Evolutionary conservation across 2,113 vertebrate species (phyloP), one percentile per base, ranked within the genome.

Genomic region (Eolophus roseicapilla): DNA sequence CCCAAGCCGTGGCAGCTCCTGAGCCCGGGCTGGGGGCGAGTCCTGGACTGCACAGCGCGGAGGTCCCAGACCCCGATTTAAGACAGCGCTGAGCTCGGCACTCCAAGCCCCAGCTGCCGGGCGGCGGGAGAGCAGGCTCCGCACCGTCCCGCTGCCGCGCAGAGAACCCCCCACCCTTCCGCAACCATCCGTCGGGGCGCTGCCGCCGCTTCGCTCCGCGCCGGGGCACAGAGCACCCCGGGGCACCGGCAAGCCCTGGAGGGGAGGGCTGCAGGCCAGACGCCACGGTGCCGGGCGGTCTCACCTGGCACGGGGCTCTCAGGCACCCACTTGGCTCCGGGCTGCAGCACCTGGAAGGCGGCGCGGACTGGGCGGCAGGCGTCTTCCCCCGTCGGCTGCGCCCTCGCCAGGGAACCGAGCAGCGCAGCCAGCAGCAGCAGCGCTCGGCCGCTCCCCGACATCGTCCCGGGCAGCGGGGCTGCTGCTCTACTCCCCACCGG

Each of bases 261-360:
- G 15, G 15, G 11, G 4, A 4, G 4, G 5, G 23, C 43, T 8
- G 9, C 52, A 47, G 19, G 24, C 14, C 17, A 5, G 46, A 27
- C 23, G 23, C 33, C 35, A 14, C 12, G 27, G 68, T 15, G 9
- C 11, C 5, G 8, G 6, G 15, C 5, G 9, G 6, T 31, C 97
- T 97, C 86, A 97, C 97, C 97, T 97, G 97, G 55, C 73, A 93
- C 96, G 11, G 96, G 96, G 63, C 64, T 93, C 44, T 97, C 97
- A 37, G 95, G 96, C 9, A 95, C 92, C 95, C 95, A 91, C 73
- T 94, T 97, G 62, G 93, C 95, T 86, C 96, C 96, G 12, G 92
- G 95, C 87, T 94, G 95, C 81, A 94, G 87, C 59, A 11, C 80
- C 71, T 92, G 94, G 84, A 96, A 96, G 23, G 95, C 52, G 23